Evolutionary conservation across 2,888 invertebrate species (phyloP), one percentile per base, ranked within the genome.

Genomic region (Ennomos erosarius): DNA sequence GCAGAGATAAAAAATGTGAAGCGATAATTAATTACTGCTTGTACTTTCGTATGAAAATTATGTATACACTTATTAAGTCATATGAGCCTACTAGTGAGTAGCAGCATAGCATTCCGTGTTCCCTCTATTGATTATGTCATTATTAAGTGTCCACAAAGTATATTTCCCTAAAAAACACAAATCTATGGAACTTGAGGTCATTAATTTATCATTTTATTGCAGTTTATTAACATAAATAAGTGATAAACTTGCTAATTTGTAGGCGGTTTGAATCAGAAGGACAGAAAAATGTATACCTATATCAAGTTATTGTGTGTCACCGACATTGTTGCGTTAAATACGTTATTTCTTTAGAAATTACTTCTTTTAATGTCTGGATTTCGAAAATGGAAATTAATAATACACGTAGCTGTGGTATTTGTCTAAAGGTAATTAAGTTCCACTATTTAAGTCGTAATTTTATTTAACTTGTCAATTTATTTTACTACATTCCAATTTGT

Each of bases 191-290:
- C 55, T 64, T 61, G 57, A 39, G 48, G 47, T 4, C 45, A 61
- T 66, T 58, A 50, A 43, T 59, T 64, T 56, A 43, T 45, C 42
- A 62, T 58, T 65, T 64, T 59, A 65, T 52, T 26, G 26, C 26
- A 26, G 10, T 13, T 42, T 12, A 65, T 65, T 59, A 62, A 52
- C 64, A 67, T 68, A 68, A 68, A 65, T 57, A 68, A 60, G 59
- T 57, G 42, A 51, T 64, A 42, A 65, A 62, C 45, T 61, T 63
- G 62, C 56, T 56, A 45, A 65, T 68, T 68, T 66, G 55, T 63
- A 59, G 65, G 59, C 63, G 47, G 40, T 58, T 65, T 61, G 65
- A 66, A 65, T 65, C 53, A 53, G 40, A 55, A 54, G 36, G 44
- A 26, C 35, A 34, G 37, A 39, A 38, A 34, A 56, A 65, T 26